phyloP scores from a whole-genome alignment of 2,888 invertebrate genomes.

The Perizoma affinitatum region DNA sequence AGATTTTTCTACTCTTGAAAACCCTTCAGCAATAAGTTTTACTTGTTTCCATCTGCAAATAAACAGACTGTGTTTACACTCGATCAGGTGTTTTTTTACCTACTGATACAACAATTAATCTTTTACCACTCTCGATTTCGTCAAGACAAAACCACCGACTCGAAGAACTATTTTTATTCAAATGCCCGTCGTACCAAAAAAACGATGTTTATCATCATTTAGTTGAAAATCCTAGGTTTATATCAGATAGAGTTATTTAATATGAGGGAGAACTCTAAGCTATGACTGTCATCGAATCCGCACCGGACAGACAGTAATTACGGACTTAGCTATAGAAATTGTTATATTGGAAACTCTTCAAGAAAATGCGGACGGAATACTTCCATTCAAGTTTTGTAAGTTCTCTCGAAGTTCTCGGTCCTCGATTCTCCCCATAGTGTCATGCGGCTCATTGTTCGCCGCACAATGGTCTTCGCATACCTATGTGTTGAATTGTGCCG shows the following conservation, averaged over 20 bases:
- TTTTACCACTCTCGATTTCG: constrained; percentile 12
- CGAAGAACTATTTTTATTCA: too few species aligned
- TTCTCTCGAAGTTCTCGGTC: constrained; percentile 70
- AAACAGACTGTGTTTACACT: too few species aligned
- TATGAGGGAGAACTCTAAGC: constrained; percentile 1
- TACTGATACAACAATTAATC: constrained; percentile 16
- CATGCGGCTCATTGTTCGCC: constrained; percentile 69
- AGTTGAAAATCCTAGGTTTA: too few species aligned
- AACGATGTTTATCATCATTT: too few species aligned
- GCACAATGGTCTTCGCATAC: constrained; percentile 65
- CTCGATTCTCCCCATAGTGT: constrained; percentile 66
- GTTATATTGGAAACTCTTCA: constrained; percentile 38
- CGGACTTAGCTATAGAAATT: constrained; percentile 50
- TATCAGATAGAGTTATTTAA: not conserved
- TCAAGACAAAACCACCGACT: constrained; percentile 6
- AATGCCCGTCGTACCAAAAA: too few species aligned
- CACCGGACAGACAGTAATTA: constrained; percentile 46
- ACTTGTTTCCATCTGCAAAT: too few species aligned
- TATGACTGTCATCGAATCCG: constrained; percentile 27
- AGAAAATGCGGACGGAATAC: constrained; percentile 64
- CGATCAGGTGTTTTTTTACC: constrained; percentile 4
- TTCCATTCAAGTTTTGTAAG: constrained; percentile 76
- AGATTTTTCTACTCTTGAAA: too few species aligned
- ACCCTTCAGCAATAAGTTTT: too few species aligned
- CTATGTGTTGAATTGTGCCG: constrained; percentile 69